phyloP scores from a whole-genome alignment of 1,140 invertebrate species.

The Drosophila busckii region DNA sequence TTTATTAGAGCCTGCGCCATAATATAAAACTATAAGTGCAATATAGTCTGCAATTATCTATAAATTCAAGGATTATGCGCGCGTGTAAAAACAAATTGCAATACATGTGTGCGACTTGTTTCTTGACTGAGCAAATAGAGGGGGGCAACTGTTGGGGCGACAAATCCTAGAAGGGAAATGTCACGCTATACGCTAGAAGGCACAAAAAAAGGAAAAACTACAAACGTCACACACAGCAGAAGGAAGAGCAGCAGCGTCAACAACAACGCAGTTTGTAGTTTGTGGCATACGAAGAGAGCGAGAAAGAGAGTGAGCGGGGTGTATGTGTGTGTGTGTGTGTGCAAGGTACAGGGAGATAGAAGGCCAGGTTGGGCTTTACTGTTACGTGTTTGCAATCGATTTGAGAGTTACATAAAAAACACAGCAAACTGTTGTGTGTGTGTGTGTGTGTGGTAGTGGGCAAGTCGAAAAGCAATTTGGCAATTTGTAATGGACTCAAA shows the following conservation, averaged over 20 bases:
- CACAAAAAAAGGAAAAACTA: slow-evolving; percentile 28
- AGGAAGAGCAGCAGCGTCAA: slow-evolving; percentile 34
- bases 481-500: slow-evolving; percentile 35
- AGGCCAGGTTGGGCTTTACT: slow-evolving; percentile 52
- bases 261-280: slow-evolving; percentile 26
- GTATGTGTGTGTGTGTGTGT: slow-evolving; percentile 7
- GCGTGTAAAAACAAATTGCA: slow-evolving; percentile 41
- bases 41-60: slow-evolving; percentile 39
- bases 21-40: no score
- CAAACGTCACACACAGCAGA: slow-evolving; percentile 27
- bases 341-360: neutral
- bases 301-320: no score
- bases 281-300: slow-evolving; percentile 19
- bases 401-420: slow-evolving; percentile 75
- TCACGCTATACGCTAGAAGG: slow-evolving; percentile 60
- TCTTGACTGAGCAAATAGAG: slow-evolving; percentile 44
- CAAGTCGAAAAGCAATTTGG: slow-evolving; percentile 61
- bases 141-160: slow-evolving; percentile 23
- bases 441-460: no score
- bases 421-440: no score
- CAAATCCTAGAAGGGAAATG: slow-evolving; percentile 71
- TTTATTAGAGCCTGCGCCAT: slow-evolving; percentile 18
- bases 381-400: slow-evolving; percentile 76
- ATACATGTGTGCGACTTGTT: slow-evolving; percentile 36
- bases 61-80: slow-evolving; percentile 35